Conservation (phyloP, 2,797 vertebrate species). For the Schizopygopsis pylzovi region DNA sequence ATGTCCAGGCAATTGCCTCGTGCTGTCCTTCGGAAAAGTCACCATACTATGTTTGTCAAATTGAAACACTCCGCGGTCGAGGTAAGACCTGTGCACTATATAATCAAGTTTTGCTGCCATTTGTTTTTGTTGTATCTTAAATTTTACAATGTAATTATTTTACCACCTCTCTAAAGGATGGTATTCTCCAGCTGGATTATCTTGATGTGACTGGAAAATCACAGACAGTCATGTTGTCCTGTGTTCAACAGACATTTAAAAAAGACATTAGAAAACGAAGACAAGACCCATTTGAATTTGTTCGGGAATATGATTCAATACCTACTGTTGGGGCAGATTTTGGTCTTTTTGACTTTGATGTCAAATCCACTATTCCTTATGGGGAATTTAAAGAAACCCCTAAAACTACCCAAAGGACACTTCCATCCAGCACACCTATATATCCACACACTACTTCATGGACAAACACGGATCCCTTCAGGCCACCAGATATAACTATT, state of each 20-base stretch:
- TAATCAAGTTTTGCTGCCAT: not conserved
- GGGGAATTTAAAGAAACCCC: not conserved
- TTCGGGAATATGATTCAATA: not conserved
- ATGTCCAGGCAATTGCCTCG: not conserved
- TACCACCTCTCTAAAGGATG: not conserved
- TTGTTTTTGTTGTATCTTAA: not conserved
- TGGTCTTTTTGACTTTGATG: not conserved
- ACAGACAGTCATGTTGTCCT: slow-evolving; percentile 6
- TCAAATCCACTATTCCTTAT: not conserved
- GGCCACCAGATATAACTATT: not conserved
- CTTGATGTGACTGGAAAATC: not conserved
- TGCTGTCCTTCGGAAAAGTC: not conserved
- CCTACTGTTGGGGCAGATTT: not conserved
- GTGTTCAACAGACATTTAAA: not conserved
- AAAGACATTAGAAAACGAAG: not conserved
- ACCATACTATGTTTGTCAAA: not conserved
- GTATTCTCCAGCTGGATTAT: slow-evolving; percentile 1
- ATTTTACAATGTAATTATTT: not conserved
- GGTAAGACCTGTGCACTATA: not conserved
- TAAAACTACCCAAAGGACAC: not conserved
- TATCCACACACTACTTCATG: not conserved
- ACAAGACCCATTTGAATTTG: not conserved
- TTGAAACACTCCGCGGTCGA: not conserved
- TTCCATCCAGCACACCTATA: not conserved
- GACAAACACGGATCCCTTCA: not conserved